Percentiles rank a stretch among this genome's conserved stretches.
Evolutionary conservation across 1,140 invertebrate species (phyloP).

Genomic region (Bombus pyrosoma): DNA sequence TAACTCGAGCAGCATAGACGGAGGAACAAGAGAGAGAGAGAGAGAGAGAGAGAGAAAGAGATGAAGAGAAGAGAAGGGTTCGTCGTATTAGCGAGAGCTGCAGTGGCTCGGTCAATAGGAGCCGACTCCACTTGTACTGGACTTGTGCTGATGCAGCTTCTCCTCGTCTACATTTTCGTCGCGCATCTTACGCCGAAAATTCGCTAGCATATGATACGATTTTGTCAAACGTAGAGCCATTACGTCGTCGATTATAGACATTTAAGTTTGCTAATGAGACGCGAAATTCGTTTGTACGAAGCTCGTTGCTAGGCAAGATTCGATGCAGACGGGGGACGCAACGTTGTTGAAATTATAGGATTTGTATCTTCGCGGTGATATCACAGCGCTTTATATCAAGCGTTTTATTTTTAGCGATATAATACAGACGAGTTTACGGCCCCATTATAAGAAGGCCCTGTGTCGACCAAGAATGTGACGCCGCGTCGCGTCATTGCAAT

Average conservation of each 20-base stretch:
- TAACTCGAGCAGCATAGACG: slow-evolving; percentile 32
- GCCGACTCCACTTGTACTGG: slow-evolving; percentile 43
- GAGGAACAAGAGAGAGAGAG: background rate
- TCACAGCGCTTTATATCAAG: too few species aligned
- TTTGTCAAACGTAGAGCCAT: background rate
- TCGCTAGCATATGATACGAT: slow-evolving; percentile 11
- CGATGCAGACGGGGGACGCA: too few species aligned
- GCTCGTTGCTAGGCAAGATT: too few species aligned
- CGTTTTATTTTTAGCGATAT: too few species aligned
- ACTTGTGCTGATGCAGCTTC: slow-evolving; percentile 45
- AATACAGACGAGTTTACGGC: too few species aligned
- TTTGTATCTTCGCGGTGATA: too few species aligned
- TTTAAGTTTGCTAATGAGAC: background rate
- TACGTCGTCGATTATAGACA: background rate
- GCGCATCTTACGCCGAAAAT: slow-evolving; percentile 17
- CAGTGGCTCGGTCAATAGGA: slow-evolving; percentile 54
- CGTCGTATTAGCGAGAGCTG: slow-evolving; percentile 46
- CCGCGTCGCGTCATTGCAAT: too few species aligned
- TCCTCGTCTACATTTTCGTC: background rate
- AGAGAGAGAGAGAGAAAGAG: background rate
- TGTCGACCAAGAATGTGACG: too few species aligned
- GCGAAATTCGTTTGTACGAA: background rate
- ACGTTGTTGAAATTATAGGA: too few species aligned
- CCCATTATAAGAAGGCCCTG: too few species aligned
- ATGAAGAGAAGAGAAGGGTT: background rate